These are phyloP conservation scores for Tragelaphus imberbis DNA, from an alignment of 2,113 vertebrate species.

Conservation along the genomic window DNA sequence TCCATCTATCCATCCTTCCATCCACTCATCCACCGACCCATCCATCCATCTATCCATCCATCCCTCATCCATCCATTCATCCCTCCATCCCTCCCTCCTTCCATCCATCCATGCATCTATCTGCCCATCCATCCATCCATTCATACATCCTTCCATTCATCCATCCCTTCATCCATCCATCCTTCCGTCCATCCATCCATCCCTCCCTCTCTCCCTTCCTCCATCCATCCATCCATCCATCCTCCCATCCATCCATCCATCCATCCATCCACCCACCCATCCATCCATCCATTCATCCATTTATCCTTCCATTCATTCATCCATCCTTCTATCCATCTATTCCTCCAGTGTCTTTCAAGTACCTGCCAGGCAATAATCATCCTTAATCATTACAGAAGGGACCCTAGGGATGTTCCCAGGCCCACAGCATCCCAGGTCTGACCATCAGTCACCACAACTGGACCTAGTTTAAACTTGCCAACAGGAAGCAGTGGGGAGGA, in stretches of 20 bases:
- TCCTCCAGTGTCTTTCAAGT: background rate
- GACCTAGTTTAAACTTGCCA: background rate
- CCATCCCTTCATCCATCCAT: rapidly evolving
- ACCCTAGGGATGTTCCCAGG: background rate
- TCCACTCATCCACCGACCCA: no score
- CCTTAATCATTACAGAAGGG: background rate
- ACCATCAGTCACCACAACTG: background rate
- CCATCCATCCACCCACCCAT: rapidly evolving
- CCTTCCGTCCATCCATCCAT: rapidly evolving
- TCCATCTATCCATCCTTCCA: no score
- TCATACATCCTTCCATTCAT: no score
- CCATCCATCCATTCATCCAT: background rate
- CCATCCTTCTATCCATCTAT: background rate
- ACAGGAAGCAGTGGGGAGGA: background rate
- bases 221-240: rapidly evolving
- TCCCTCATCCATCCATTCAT: no score
- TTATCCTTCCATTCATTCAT: no score
- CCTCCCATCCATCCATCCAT: rapidly evolving
- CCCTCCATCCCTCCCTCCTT: no score
- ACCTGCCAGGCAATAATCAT: no score
- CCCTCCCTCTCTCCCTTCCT: no score
- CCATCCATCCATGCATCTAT: background rate
- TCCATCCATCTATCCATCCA: no score
- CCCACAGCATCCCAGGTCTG: background rate
- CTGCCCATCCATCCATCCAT: background rate